phyloP scores from a whole-genome alignment of 1,140 invertebrate genomes.

The Sitodiplosis mosellana region DNA sequence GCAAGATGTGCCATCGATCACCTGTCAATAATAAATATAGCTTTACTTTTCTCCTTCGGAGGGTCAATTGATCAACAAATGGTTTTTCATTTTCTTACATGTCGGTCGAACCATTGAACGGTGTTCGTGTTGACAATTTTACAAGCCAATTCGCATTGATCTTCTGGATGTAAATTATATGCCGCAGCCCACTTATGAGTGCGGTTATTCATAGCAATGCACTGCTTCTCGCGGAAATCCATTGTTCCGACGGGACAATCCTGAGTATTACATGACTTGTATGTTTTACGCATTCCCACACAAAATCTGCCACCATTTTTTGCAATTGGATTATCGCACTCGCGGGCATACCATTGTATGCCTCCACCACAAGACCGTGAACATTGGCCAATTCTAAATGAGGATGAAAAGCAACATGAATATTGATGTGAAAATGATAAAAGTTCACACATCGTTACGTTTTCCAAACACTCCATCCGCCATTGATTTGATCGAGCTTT shows the following conservation, averaged over 20 bases:
- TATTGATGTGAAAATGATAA: too few relatives aligned
- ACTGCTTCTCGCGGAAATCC: constrained; percentile 59
- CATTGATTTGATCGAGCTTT: constrained; percentile 38
- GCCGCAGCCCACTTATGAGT: too few relatives aligned
- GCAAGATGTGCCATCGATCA: constrained; percentile 74
- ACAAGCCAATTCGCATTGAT: constrained; percentile 45
- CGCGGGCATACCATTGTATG: constrained; percentile 48
- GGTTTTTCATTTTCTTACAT: too few relatives aligned
- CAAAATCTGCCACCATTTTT: constrained; percentile 62
- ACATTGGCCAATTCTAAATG: constrained; percentile 50
- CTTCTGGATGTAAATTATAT: too few relatives aligned
- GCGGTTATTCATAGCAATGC: constrained; percentile 53
- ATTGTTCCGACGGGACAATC: constrained; percentile 41
- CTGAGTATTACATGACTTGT: constrained; percentile 47
- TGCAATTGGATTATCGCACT: constrained; percentile 59
- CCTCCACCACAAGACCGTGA: constrained; percentile 76
- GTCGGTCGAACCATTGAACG: too few relatives aligned
- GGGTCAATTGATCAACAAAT: too few relatives aligned
- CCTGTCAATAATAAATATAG: constrained; percentile 6
- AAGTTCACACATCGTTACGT: constrained; percentile 21
- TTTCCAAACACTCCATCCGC: constrained; percentile 71
- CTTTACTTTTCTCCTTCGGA: too few relatives aligned
- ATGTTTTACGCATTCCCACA: constrained; percentile 53
- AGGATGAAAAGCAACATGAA: too few relatives aligned
- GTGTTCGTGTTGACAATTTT: too few relatives aligned